Percentiles rank a stretch among this genome's conserved stretches.
Evolutionary conservation across 2,888 invertebrate species (phyloP).

Genomic region (Eupithecia inturbata): DNA sequence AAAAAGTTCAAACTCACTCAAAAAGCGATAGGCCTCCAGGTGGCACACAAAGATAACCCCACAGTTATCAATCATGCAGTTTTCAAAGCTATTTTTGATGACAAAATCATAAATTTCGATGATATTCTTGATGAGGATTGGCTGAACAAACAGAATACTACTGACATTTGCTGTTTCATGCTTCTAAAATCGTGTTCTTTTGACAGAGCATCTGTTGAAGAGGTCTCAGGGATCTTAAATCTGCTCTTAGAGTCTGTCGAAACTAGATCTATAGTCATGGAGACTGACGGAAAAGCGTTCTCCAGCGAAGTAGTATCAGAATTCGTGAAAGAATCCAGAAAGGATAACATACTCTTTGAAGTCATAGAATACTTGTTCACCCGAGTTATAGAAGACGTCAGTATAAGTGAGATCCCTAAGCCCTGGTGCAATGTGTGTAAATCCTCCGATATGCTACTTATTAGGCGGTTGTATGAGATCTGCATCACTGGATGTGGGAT

Average conservation of each 20-base stretch:
- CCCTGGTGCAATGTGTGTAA: conserved; percentile 76
- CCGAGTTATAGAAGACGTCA: conserved; percentile 77
- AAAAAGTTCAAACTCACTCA: conserved; percentile 59
- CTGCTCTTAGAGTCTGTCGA: conserved; percentile 73
- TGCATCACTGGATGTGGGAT: conserved; percentile 78
- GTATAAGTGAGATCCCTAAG: conserved; percentile 65
- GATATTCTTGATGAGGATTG: conserved; percentile 60
- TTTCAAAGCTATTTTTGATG: conserved; percentile 60
- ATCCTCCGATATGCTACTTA: conserved; percentile 66
- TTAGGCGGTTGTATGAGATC: conserved; percentile 75
- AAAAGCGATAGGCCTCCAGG: conserved; percentile 47
- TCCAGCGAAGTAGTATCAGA: conserved; percentile 63
- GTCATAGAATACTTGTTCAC: conserved; percentile 82
- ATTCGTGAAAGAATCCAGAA: conserved; percentile 64
- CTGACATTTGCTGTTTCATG: conserved; percentile 70
- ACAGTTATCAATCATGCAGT: conserved; percentile 53
- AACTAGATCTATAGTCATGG: conserved; percentile 63
- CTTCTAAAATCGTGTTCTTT: conserved; percentile 76
- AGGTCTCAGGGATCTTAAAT: conserved; percentile 70
- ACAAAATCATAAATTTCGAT: conserved; percentile 57
- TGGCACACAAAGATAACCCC: conserved; percentile 52
- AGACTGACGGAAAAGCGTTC: conserved; percentile 59
- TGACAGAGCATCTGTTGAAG: conserved; percentile 63
- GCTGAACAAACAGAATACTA: conserved; percentile 62
- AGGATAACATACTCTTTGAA: conserved; percentile 81